Base-by-base conservation (phyloP, 2,797 vertebrate species). In the Syndactyla subalaris region DNA sequence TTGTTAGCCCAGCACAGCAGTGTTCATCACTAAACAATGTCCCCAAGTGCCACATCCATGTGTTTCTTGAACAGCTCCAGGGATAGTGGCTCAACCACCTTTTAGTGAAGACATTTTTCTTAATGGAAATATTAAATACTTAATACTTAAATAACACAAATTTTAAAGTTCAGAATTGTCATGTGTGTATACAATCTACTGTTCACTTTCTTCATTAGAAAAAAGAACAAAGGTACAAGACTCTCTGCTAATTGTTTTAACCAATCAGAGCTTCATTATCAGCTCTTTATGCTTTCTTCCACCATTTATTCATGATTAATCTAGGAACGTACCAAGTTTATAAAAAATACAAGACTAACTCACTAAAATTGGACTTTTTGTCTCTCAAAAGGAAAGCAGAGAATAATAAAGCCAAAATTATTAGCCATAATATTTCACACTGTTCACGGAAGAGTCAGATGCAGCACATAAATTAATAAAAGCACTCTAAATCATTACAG, bases 51-150 rank as follows among this genome's bases (percentile, higher is more conserved):
- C 14, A 29, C 8, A 65, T 34, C n/a, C 38, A 18, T 36, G 8
- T 5, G 2, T 45, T 58, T 9, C 21, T 52, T 5, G 0, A 57
- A 1, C 27, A 21, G 11, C 36, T 43, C 27, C n/a, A 65, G 38
- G 27, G 51, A 57, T 2, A 3, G 14, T 8, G 34, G 34, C 23
- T 27, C 24, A 84, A 43, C 10, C 21, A 23, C 10, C 52, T 36
- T 51, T 26, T 10, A 52, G 17, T 34, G 14, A 58, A 58, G 30
- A 38, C 6, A 58, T 34, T 77, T 59, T 59, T 58, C 17, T 34
- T 46, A 39, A 17, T 3, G 6, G 38, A 30, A 65, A 72, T 36
- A 71, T 17, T 72, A 58, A 32, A 34, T 11, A 36, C 22, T 57
- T 75, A 46, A 51, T 43, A 67, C 2, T 29, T n/a, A 43, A 52